Conservation (phyloP, 2,797 vertebrate species). For the Labroides dimidiatus region DNA sequence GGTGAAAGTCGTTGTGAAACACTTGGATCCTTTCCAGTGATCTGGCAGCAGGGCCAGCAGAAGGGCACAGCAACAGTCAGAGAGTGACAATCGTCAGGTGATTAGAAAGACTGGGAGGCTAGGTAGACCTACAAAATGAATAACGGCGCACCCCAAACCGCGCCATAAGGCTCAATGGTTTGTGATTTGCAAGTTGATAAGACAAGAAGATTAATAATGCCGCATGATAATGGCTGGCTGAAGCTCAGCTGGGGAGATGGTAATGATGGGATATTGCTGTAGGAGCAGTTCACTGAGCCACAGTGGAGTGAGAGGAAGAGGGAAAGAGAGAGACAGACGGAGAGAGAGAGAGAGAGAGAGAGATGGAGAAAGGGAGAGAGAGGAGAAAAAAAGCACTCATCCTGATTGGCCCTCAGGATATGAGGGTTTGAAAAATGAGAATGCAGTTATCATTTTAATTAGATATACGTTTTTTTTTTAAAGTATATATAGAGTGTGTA, state of each 20-base stretch:
- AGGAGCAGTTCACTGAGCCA: slow-evolving; percentile 94
- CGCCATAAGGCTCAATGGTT: slow-evolving; percentile 99
- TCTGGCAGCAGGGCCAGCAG: slow-evolving; percentile 85
- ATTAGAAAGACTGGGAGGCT: slow-evolving; percentile 98
- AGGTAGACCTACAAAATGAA: slow-evolving; percentile 99
- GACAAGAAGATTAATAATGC: slow-evolving; percentile 99
- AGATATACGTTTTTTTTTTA: slow-evolving; percentile 98
- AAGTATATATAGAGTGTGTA: slow-evolving; percentile 45
- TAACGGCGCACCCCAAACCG: slow-evolving; percentile 98
- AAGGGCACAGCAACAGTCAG: slow-evolving; percentile 92
- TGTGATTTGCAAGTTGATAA: slow-evolving; percentile 99
- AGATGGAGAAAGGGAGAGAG: no score
- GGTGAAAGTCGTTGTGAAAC: slow-evolving; percentile 42
- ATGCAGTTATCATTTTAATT: slow-evolving; percentile 99
- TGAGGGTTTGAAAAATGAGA: slow-evolving; percentile 99
- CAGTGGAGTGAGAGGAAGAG: slow-evolving; percentile 89
- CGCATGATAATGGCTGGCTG: slow-evolving; percentile 98
- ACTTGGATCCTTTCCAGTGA: slow-evolving; percentile 62
- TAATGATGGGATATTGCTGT: slow-evolving; percentile 99
- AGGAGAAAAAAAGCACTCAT: slow-evolving; percentile 92
- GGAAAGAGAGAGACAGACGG: slow-evolving; percentile 78
- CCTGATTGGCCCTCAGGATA: slow-evolving; percentile 99
- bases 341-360: slow-evolving; percentile 85
- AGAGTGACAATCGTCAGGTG: slow-evolving; percentile 98
- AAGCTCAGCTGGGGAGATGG: slow-evolving; percentile 99